Evolutionary conservation across 2,113 vertebrate genomes (phyloP).

Genomic region (Myocastor coypus): DNA sequence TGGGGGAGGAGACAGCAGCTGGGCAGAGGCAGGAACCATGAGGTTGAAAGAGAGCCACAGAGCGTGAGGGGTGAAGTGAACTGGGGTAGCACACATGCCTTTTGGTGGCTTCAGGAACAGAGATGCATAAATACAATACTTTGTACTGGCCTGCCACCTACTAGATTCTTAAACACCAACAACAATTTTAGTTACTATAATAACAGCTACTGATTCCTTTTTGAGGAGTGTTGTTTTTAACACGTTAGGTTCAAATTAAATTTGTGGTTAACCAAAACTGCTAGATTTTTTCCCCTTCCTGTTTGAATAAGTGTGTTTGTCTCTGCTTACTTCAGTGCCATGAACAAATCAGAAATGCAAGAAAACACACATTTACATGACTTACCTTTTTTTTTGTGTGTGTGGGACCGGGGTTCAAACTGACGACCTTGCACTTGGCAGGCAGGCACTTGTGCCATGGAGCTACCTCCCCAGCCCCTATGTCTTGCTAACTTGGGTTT

Average conservation of each 20-base stretch:
- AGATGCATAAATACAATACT: background rate
- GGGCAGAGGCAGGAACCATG: background rate
- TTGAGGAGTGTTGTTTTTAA: constrained; percentile 1
- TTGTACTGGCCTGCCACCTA: background rate
- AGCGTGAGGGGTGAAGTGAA: rapidly evolving
- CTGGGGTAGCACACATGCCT: background rate
- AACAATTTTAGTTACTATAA: background rate
- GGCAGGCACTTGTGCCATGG: too few relatives aligned
- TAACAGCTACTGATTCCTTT: background rate
- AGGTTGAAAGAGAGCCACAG: background rate
- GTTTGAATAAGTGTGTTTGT: background rate
- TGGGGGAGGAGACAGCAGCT: background rate
- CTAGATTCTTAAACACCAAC: background rate
- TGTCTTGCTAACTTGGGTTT: background rate
- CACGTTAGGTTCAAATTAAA: constrained; percentile 4
- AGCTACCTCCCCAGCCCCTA: too few relatives aligned
- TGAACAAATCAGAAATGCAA: background rate
- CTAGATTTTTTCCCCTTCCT: background rate
- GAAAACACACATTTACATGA: background rate
- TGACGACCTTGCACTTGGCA: too few relatives aligned
- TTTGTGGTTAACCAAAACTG: constrained; percentile 47
- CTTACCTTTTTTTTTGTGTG: too few relatives aligned
- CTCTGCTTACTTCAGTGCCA: background rate
- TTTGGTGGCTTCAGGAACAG: background rate
- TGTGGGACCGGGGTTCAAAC: too few relatives aligned